Conservation (phyloP, 2,797 vertebrate species). For the Schizopygopsis malacanthus region DNA sequence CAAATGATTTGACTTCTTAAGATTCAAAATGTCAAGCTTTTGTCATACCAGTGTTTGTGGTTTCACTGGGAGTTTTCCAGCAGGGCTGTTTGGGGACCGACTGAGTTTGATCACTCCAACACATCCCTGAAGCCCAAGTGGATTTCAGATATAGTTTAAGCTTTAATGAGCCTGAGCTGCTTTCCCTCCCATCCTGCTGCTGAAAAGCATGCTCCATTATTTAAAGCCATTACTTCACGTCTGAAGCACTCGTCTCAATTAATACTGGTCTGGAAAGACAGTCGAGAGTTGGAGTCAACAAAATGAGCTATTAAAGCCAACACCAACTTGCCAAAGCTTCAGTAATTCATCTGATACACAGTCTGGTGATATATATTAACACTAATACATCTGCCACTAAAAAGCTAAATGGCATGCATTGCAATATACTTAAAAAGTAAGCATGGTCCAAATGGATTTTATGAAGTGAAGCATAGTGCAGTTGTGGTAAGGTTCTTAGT, state of each 20-base stretch:
- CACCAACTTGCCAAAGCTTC: slow-evolving; percentile 1
- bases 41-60: slow-evolving; percentile 32
- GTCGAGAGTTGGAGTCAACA: slow-evolving; percentile 11
- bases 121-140: slow-evolving; percentile 58
- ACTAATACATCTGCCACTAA: slow-evolving; percentile 11
- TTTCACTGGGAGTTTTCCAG: slow-evolving; percentile 27
- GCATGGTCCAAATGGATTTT: slow-evolving; percentile 7
- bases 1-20: neutral
- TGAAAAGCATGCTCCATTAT: slow-evolving; percentile 61
- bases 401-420: slow-evolving; percentile 14
- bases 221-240: slow-evolving; percentile 64
- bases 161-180: slow-evolving; percentile 57
- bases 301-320: slow-evolving; percentile 42
- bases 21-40: slow-evolving; percentile 15
- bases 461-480: neutral
- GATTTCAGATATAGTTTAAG: slow-evolving; percentile 60
- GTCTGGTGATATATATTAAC: slow-evolving; percentile 29
- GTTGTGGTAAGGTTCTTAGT: neutral
- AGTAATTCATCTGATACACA: slow-evolving; percentile 26
- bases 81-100: slow-evolving; percentile 18
- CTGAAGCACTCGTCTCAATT: slow-evolving; percentile 57
- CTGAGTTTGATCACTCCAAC: slow-evolving; percentile 52
- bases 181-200: slow-evolving; percentile 40
- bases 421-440: neutral
- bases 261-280: slow-evolving; percentile 42